Evolutionary conservation across 1,140 invertebrate species (phyloP), one percentile per base, ranked within the genome.

Genomic region (Daktulosphaira vitifoliae): DNA sequence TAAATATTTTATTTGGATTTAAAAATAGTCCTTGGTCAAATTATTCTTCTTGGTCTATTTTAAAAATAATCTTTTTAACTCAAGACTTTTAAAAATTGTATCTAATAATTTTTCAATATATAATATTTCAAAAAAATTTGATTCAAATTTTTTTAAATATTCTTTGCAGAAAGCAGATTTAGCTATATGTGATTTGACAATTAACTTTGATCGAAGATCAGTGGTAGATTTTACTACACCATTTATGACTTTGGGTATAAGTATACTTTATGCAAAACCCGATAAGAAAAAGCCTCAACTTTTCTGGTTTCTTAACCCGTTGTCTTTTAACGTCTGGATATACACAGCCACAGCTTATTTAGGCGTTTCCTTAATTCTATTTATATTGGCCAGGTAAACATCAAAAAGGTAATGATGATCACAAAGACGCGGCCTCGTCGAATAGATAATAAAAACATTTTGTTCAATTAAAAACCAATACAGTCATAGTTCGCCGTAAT

Each of bases 261-360:
- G 90, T 23, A 94, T 96, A 73, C 76, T 96, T n/a, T 92, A 93
- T 76, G 81, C 89, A 56, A 92, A 92, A 72, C 90, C 91, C 1
- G 85, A 88, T 64, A 92, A 91, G 72, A 90, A 95, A 73, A 85
- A 90, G 1, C 90, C 90, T 1, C 91, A 92, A 77, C 77, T 96
- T 64, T 92, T 96, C 77, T 93, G 90, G 0, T 96, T 96, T 74
- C 78, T 96, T 59, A 92, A 90, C n/a, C 94, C 93, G 0, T 78
- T 97, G 2, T 93, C 91, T 11, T 76, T 93, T 33, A 90, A 92
- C 71, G 94, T 97, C 51, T 97, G 93, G 94, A 90, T 96, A 70
- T 95, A 93, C 76, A 95, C 95, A 87, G 88, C 88, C 1, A 90
- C 90, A 1, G 92, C 92, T 37, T 96, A 95, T 74, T 79, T 96